Evolutionary conservation across 2,888 invertebrate genomes (phyloP).

Genomic region (Eilema sororculum): DNA sequence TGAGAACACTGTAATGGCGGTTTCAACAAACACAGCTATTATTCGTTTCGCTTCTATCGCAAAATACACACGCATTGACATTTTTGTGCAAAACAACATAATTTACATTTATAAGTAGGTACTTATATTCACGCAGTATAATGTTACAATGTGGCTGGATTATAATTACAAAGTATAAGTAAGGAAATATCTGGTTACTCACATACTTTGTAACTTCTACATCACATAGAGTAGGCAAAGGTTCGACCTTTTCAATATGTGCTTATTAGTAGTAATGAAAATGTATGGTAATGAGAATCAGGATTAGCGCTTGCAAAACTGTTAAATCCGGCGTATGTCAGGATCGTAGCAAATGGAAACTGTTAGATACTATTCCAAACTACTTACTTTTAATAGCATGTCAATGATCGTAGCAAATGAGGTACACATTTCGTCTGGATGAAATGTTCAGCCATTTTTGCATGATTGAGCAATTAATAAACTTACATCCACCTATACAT

Average conservation of each 20-base stretch:
- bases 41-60: constrained; percentile 54
- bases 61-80: constrained; percentile 52
- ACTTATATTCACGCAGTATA: not conserved
- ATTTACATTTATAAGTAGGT: not conserved
- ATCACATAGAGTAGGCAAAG: not conserved
- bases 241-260: not conserved
- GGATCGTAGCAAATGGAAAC: not conserved
- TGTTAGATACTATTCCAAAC: too few relatives aligned
- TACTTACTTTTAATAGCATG: too few relatives aligned
- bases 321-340: not conserved
- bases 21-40: constrained; percentile 71
- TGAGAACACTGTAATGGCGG: constrained; percentile 62
- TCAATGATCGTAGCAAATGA: too few relatives aligned
- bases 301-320: too few relatives aligned
- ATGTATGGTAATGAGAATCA: too few relatives aligned
- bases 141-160: not conserved
- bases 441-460: not conserved
- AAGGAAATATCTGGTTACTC: not conserved
- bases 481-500: not conserved
- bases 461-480: not conserved
- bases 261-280: not conserved
- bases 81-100: not conserved
- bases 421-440: too few relatives aligned
- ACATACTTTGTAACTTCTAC: not conserved
- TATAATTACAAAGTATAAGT: not conserved